phyloP scores from a whole-genome alignment of 1,140 invertebrate genomes.

The Nixonia krombeini region DNA sequence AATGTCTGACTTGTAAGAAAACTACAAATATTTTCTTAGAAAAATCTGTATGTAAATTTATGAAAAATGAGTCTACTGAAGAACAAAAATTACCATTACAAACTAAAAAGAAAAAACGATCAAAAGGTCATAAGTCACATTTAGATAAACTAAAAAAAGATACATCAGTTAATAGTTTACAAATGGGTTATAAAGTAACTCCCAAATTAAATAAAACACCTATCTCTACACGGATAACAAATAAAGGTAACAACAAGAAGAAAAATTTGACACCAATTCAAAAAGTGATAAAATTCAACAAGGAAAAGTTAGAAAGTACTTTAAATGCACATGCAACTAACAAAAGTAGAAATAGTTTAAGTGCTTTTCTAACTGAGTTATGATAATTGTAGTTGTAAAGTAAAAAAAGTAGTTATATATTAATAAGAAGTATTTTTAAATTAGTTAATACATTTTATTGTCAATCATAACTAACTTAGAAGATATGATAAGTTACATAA shows the following conservation, averaged over 20 bases:
- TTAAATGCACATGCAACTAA: constrained; percentile 33
- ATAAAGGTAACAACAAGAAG: background rate
- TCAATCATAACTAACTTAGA: constrained; percentile 31
- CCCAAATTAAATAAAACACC: constrained; percentile 14
- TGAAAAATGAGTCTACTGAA: background rate
- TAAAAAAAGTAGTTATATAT: background rate
- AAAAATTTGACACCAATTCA: constrained; percentile 29
- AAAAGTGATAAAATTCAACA: constrained; percentile 50
- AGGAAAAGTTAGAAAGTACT: constrained; percentile 47
- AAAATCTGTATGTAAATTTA: constrained; percentile 49
- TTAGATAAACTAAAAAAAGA: constrained; percentile 51
- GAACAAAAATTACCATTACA: constrained; percentile 5
- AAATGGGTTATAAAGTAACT: constrained; percentile 1
- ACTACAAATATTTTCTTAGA: constrained; percentile 44
- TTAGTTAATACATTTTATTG: background rate
- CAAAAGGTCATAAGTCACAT: constrained; percentile 57
- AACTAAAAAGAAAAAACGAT: constrained; percentile 56
- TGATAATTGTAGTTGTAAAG: background rate
- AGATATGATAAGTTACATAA: too few species aligned
- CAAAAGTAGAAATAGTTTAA: constrained; percentile 38
- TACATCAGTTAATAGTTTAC: constrained; percentile 2
- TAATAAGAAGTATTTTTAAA: background rate
- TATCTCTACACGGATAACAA: constrained; percentile 12
- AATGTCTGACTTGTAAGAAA: constrained; percentile 56
- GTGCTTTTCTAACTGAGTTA: constrained; percentile 49